phyloP scores from a whole-genome alignment of 2,888 invertebrate genomes.

The Euclidia mi region DNA sequence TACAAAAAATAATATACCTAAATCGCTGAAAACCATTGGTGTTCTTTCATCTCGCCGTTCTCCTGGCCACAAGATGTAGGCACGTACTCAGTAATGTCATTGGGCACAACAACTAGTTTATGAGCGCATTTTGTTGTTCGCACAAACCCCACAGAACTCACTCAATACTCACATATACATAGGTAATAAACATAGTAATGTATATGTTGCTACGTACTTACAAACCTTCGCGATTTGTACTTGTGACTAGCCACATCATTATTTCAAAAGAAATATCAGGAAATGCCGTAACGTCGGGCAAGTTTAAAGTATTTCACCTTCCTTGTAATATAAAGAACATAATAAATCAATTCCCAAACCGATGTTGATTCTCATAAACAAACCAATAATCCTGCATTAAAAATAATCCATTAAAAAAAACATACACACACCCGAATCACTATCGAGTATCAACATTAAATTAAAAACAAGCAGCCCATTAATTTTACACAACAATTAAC shows the following conservation, averaged over 20 bases:
- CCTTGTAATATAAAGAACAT: too few relatives aligned
- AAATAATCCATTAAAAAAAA: not conserved
- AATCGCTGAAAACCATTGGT: too few relatives aligned
- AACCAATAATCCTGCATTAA: not conserved
- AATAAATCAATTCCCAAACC: too few relatives aligned
- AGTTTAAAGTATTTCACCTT: too few relatives aligned
- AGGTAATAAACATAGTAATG: not conserved
- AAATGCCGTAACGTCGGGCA: too few relatives aligned
- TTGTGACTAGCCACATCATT: too few relatives aligned
- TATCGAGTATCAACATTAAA: conserved; percentile 37
- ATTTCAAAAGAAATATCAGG: too few relatives aligned
- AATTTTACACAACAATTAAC: conserved; percentile 56
- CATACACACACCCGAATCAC: not conserved
- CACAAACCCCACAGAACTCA: conserved; percentile 54
- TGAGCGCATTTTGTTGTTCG: conserved; percentile 70
- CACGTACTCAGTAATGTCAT: conserved; percentile 87
- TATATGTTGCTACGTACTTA: not conserved
- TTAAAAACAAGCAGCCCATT: conserved; percentile 46
- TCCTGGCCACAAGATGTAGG: conserved; percentile 61
- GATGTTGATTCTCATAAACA: not conserved
- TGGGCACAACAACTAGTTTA: conserved; percentile 85
- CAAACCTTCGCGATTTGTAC: too few relatives aligned
- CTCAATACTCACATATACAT: conserved; percentile 18
- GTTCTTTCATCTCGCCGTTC: conserved; percentile 26
- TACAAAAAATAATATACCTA: too few relatives aligned